phyloP scores from a whole-genome alignment of 2,797 vertebrate genomes.

The Pachyuromys duprasi region DNA sequence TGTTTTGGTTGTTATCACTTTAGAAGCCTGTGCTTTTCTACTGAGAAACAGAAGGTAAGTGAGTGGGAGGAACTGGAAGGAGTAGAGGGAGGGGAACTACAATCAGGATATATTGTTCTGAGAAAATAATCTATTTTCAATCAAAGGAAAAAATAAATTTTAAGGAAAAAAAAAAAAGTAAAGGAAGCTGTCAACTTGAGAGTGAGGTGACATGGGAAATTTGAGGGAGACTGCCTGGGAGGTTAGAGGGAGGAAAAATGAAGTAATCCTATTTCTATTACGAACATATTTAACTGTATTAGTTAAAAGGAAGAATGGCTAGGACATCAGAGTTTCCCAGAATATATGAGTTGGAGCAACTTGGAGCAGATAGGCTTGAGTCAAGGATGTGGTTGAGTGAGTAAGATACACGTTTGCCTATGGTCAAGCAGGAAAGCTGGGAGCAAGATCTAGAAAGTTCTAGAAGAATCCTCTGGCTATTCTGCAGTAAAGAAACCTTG shows the following conservation, averaged over 20 bases:
- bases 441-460: slow-evolving; percentile 36
- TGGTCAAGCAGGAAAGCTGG: neutral
- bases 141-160: neutral
- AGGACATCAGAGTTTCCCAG: neutral
- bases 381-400: neutral
- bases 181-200: neutral
- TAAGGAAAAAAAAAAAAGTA: neutral
- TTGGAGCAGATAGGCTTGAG: neutral
- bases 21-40: neutral
- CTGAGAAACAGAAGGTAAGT: neutral
- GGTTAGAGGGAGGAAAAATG: too few species aligned
- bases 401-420: neutral
- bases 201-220: neutral
- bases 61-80: neutral
- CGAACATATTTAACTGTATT: neutral
- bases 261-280: neutral
- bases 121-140: neutral
- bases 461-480: neutral
- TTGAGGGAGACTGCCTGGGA: neutral
- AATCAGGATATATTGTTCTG: neutral
- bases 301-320: neutral
- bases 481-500: neutral
- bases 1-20: neutral
- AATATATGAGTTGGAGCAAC: neutral
- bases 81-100: too few species aligned